A percentile compares a stretch with the other conserved stretches of the same genome.
phyloP scores from a whole-genome alignment of 2,888 invertebrate species.

The Synergus itoensis region DNA sequence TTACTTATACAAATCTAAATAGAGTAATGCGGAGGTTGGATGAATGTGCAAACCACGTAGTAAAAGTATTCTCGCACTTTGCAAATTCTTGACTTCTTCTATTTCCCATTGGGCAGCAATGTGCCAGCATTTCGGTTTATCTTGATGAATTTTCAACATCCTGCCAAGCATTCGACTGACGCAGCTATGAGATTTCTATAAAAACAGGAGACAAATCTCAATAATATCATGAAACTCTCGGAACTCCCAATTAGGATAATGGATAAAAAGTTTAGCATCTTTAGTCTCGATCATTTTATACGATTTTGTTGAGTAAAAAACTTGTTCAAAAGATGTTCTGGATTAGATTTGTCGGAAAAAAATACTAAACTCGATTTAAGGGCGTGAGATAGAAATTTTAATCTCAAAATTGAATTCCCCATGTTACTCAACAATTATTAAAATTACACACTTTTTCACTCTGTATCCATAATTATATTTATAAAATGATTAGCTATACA shows the following conservation, averaged over 20 bases:
- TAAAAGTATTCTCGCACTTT: constrained; percentile 85
- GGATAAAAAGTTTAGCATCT: too few relatives aligned
- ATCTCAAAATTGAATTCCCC: too few relatives aligned
- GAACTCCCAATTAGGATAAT: too few relatives aligned
- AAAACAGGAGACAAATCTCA: constrained; percentile 38
- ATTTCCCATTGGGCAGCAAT: constrained; percentile 89
- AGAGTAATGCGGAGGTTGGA: constrained; percentile 84
- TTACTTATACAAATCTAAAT: constrained; percentile 84
- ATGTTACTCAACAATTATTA: too few relatives aligned
- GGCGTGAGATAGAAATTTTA: too few relatives aligned
- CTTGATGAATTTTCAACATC: constrained; percentile 84
- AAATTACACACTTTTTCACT: too few relatives aligned
- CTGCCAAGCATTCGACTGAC: constrained; percentile 74
- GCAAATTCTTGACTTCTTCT: constrained; percentile 83
- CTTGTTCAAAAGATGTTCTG: background rate
- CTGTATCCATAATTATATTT: too few relatives aligned
- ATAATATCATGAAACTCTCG: background rate
- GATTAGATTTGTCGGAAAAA: background rate
- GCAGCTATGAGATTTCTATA: constrained; percentile 70
- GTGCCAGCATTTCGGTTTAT: constrained; percentile 86
- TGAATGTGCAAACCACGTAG: constrained; percentile 88
- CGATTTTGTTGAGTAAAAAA: background rate
- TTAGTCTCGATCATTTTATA: too few relatives aligned
- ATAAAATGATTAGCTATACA: too few relatives aligned
- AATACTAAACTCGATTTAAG: too few relatives aligned